phyloP scores from a whole-genome alignment of 2,888 invertebrate species.

The Panzeria rudis region DNA sequence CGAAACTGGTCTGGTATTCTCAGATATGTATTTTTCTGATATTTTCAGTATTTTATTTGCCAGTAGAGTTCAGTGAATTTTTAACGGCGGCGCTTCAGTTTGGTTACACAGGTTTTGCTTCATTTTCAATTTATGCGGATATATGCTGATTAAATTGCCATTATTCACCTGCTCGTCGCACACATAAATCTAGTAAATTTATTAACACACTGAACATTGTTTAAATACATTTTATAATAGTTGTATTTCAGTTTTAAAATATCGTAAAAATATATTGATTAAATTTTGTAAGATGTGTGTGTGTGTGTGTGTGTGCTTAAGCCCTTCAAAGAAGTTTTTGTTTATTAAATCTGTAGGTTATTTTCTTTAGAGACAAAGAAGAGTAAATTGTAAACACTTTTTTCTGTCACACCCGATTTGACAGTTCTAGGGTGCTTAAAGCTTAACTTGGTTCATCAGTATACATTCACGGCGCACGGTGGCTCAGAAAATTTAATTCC shows the following conservation, averaged over 20 bases:
- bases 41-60: constrained; percentile 21
- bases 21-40: background rate
- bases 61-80: constrained; percentile 57
- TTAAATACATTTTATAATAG: constrained; percentile 28
- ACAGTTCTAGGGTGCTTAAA: no score
- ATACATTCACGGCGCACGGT: no score
- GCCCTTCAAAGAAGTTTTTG: no score
- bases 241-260: constrained; percentile 6
- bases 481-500: no score
- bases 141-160: constrained; percentile 67
- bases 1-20: background rate
- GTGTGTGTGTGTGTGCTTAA: background rate
- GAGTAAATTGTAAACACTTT: background rate
- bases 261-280: background rate
- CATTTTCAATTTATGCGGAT: constrained; percentile 70
- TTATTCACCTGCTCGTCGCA: constrained; percentile 63
- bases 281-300: background rate
- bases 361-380: no score
- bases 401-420: no score
- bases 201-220: background rate
- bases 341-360: no score
- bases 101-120: constrained; percentile 62
- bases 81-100: constrained; percentile 68
- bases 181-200: background rate
- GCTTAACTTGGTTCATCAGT: no score